Evolutionary conservation across 2,888 invertebrate genomes (phyloP).

Genomic region (Drosophila quinaria): DNA sequence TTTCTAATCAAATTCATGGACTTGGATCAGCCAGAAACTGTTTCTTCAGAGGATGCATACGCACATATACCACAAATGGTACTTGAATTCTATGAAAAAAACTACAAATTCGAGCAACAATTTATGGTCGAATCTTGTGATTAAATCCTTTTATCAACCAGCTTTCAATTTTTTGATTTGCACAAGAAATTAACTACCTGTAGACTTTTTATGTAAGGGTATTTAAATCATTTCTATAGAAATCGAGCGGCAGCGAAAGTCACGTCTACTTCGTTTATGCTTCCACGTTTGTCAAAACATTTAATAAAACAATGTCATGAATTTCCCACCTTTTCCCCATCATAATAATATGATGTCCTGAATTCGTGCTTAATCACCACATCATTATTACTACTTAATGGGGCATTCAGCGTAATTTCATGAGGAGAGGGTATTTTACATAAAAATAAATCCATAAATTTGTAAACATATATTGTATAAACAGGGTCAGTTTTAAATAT

Average conservation of each 20-base stretch:
- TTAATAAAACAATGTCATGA: not conserved
- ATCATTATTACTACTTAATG: not conserved
- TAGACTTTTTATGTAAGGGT: not conserved
- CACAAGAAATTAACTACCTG: not conserved
- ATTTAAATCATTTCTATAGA: not conserved
- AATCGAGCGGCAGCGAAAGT: too few species aligned
- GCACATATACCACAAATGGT: slow-evolving; percentile 47
- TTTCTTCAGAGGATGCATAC: slow-evolving; percentile 34
- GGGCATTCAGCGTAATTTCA: not conserved
- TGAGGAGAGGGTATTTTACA: not conserved
- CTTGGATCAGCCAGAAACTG: slow-evolving; percentile 11
- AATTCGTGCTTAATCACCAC: too few species aligned
- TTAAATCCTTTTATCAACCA: not conserved
- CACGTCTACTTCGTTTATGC: too few species aligned
- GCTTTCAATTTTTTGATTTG: not conserved
- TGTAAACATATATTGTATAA: not conserved
- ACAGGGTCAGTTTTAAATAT: not conserved
- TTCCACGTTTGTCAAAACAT: too few species aligned
- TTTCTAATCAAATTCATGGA: slow-evolving; percentile 38
- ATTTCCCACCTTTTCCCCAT: too few species aligned
- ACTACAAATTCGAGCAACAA: not conserved
- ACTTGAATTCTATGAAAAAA: slow-evolving; percentile 38
- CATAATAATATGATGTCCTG: too few species aligned
- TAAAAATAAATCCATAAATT: not conserved
- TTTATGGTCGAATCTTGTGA: not conserved